A percentile compares a stretch with the other conserved stretches of the same genome.
These are phyloP conservation scores for Trachelus tabidus DNA, from an alignment of 2,888 invertebrate genomes.

Conservation along the genomic window DNA sequence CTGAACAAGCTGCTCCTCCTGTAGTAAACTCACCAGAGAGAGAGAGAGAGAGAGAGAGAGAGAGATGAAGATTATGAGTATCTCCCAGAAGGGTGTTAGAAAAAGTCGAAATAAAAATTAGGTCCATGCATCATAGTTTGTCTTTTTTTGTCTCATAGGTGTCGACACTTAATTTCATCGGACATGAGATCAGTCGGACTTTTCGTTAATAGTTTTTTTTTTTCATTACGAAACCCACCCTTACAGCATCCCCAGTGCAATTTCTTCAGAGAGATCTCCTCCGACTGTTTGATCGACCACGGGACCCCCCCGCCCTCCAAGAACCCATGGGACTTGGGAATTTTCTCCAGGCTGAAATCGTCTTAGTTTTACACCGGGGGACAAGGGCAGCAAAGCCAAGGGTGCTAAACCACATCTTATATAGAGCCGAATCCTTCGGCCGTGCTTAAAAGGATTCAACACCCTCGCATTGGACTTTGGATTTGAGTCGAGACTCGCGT, in stretches of 20 bases:
- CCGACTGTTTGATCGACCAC: slow-evolving; percentile 5
- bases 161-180: not conserved
- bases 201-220: not conserved
- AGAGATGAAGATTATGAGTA: not conserved
- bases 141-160: not conserved
- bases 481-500: not conserved
- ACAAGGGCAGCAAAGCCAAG: not conserved
- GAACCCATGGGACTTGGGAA: not conserved
- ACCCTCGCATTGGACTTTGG: not conserved
- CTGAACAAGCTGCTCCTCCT: not conserved
- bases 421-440: not conserved
- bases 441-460: not conserved
- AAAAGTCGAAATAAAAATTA: not conserved
- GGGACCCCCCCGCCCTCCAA: not conserved
- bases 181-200: not conserved
- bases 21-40: not conserved
- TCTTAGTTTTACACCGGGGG: slow-evolving; percentile 1
- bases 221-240: not conserved
- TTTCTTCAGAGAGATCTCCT: not conserved
- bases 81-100: not conserved
- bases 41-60: not conserved
- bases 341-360: not conserved
- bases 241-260: not conserved
- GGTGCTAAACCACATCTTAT: slow-evolving; percentile 1
- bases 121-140: not conserved